A percentile compares a stretch with the other conserved stretches of the same genome.
These are phyloP conservation scores for Zaprionus africanus DNA, from an alignment of 1,140 invertebrate genomes.

Conservation along the genomic window DNA sequence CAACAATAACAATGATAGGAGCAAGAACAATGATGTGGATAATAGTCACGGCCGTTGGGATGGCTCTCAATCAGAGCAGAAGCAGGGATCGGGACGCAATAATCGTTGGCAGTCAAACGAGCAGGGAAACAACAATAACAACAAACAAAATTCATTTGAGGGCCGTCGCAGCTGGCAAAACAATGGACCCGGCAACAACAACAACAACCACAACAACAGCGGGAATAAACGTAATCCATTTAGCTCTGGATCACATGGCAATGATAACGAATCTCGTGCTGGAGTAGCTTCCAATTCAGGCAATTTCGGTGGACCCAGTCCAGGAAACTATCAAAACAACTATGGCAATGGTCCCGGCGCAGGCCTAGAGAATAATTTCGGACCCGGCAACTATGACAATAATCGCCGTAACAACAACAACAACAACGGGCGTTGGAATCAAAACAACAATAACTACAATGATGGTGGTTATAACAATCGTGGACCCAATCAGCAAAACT, in stretches of 20 bases:
- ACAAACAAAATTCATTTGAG: conserved; percentile 29
- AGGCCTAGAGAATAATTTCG: conserved; percentile 32
- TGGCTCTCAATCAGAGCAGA: conserved; percentile 25
- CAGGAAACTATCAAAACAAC: conserved; percentile 27
- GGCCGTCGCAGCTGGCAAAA: conserved; percentile 34
- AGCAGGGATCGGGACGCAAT: conserved; percentile 15
- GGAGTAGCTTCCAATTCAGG: conserved; percentile 18
- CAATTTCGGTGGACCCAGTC: conserved; percentile 17
- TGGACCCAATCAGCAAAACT: conserved; percentile 42
- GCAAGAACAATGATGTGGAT: conserved; percentile 6
- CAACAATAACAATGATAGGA: conserved; percentile 30
- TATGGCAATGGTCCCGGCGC: not conserved
- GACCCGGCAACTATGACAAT: conserved; percentile 3
- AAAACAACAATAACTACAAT: conserved; percentile 25
- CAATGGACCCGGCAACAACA: conserved; percentile 22
- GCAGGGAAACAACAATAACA: conserved; percentile 16
- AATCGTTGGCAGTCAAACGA: conserved; percentile 43
- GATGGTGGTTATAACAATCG: conserved; percentile 48
- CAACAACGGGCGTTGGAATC: conserved; percentile 37
- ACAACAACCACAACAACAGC: conserved; percentile 25
- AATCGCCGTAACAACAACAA: conserved; percentile 45
- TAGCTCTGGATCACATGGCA: conserved; percentile 2
- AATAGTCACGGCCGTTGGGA: conserved; percentile 37
- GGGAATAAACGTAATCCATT: conserved; percentile 32
- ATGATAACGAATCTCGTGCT: conserved; percentile 1